Conservation (phyloP, 1,140 invertebrate genomes). For the Bombus waltoni region DNA sequence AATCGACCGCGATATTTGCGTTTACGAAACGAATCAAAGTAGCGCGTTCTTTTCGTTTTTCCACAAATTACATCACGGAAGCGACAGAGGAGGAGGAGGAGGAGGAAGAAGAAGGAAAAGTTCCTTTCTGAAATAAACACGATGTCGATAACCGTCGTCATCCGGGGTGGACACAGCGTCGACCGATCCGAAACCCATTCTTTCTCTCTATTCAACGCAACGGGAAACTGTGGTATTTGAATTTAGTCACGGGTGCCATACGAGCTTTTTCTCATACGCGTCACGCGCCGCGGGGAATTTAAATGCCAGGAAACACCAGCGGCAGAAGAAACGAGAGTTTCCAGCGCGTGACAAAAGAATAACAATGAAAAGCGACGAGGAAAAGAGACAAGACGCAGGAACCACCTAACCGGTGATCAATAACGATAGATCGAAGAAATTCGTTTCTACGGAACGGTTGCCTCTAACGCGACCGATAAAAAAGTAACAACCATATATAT, state of each 20-base stretch:
- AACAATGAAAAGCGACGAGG: slow-evolving; percentile 13
- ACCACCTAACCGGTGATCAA: background rate
- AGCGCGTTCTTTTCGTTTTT: background rate
- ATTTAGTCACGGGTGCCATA: background rate
- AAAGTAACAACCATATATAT: too few species aligned
- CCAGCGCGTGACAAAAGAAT: slow-evolving; percentile 4
- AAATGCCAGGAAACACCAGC: slow-evolving; percentile 21
- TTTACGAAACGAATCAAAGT: too few species aligned
- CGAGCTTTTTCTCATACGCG: slow-evolving; percentile 18
- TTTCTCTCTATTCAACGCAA: background rate
- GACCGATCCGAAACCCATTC: background rate
- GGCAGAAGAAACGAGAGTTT: slow-evolving; percentile 17
- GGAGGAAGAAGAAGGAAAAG: too few species aligned
- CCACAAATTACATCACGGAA: background rate
- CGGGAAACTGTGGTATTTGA: slow-evolving; percentile 3
- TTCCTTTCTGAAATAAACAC: background rate
- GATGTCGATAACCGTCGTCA: background rate
- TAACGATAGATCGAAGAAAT: background rate
- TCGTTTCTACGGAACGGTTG: background rate
- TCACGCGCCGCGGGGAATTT: slow-evolving; percentile 34
- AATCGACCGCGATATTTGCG: too few species aligned
- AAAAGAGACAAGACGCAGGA: background rate
- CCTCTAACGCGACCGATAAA: too few species aligned
- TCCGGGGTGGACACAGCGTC: background rate
- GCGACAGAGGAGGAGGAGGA: background rate